Evolutionary conservation across 2,797 vertebrate genomes (phyloP).

Genomic region (Coregonus suidteri): DNA sequence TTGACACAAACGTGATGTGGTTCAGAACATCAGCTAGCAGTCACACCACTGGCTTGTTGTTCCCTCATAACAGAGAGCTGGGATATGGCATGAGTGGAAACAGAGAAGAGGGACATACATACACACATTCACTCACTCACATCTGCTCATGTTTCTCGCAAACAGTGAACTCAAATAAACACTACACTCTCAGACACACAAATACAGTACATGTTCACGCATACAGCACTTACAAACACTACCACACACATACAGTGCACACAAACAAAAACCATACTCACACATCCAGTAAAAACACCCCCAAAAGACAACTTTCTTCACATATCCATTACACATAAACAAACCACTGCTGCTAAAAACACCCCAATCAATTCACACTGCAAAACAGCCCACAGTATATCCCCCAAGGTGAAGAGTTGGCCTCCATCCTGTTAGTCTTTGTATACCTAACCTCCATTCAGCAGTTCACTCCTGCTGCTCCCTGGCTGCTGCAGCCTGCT

Average conservation of each 20-base stretch:
- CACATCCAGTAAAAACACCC: not conserved
- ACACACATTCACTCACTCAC: too few relatives aligned
- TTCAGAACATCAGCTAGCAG: conserved; percentile 2
- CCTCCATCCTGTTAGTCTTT: not conserved
- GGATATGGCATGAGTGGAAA: not conserved
- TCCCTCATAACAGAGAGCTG: conserved; percentile 2
- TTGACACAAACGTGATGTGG: not conserved
- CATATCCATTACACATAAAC: not conserved
- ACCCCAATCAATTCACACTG: not conserved
- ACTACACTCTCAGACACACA: not conserved
- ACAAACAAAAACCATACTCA: not conserved
- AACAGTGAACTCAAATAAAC: not conserved
- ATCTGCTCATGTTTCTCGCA: too few relatives aligned
- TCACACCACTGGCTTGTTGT: not conserved
- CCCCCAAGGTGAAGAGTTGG: not conserved
- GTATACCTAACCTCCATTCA: not conserved
- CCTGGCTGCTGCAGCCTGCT: not conserved
- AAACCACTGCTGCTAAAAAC: not conserved
- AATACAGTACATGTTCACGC: not conserved
- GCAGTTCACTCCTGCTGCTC: not conserved
- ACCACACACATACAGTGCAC: not conserved
- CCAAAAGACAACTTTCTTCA: not conserved
- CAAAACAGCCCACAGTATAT: not conserved
- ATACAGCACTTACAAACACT: too few relatives aligned
- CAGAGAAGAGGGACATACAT: not conserved